Conservation (phyloP, 37 sponge, comb jelly and placozoan genomes). For the Crambe crambe region DNA sequence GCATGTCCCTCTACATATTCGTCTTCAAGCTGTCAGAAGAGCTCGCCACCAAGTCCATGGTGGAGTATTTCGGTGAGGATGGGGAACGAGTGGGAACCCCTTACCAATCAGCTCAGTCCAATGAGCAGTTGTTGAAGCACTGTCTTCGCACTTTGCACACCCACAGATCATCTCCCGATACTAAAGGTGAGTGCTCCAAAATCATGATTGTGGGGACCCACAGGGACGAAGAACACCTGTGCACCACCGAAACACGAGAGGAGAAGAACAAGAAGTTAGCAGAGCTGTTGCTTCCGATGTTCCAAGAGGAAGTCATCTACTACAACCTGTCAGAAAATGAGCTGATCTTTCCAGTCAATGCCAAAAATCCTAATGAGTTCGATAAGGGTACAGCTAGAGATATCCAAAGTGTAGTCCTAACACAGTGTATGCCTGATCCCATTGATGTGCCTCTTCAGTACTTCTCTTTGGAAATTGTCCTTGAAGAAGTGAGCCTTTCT, state of each 20-base stretch:
- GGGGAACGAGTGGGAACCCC: constrained; percentile 3
- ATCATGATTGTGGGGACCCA: constrained; percentile 26
- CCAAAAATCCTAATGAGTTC: constrained; percentile 2
- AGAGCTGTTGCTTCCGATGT: constrained; percentile 9
- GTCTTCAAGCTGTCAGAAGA: constrained; percentile 22
- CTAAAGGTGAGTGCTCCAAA: neutral
- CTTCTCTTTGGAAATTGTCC: neutral
- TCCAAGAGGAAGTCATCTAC: constrained; percentile 9
- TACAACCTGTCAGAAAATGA: neutral
- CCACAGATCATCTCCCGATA: neutral
- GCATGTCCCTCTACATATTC: constrained; percentile 7
- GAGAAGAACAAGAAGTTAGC: constrained; percentile 6
- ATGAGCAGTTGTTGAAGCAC: constrained; percentile 3
- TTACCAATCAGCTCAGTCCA: neutral
- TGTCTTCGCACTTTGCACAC: constrained; percentile 1
- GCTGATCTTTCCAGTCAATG: constrained; percentile 24
- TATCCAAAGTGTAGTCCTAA: neutral
- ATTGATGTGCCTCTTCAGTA: constrained; percentile 13
- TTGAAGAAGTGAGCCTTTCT: neutral
- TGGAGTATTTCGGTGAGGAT: constrained; percentile 4
- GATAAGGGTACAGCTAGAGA: neutral
- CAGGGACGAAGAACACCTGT: neutral
- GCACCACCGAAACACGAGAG: constrained; percentile 1
- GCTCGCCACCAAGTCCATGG: neutral
- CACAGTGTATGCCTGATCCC: neutral